These are phyloP conservation scores for Hafferia zeledoni DNA, from an alignment of 2,797 vertebrate species.

Conservation along the genomic window DNA sequence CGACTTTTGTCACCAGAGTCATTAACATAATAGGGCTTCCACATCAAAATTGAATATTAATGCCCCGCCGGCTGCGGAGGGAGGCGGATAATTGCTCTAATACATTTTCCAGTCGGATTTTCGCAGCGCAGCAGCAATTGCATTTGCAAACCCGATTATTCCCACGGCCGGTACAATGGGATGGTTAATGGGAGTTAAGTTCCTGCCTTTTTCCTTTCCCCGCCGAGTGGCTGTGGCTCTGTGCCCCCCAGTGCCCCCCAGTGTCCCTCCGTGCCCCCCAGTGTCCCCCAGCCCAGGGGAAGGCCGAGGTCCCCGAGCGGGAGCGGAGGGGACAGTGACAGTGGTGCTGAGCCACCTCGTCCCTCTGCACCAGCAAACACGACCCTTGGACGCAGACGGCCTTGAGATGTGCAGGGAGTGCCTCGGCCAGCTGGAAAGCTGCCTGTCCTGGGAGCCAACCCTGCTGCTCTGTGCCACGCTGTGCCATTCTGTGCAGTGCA, in stretches of 20 bases:
- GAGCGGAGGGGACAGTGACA: not conserved
- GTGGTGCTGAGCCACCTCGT: not conserved
- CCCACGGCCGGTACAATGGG: conserved; percentile 37
- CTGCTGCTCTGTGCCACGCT: not conserved
- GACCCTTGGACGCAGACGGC: not conserved
- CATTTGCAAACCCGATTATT: conserved; percentile 67
- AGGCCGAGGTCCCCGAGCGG: not conserved
- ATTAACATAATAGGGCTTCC: conserved; percentile 72
- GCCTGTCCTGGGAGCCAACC: not conserved
- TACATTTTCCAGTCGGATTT: conserved; percentile 74
- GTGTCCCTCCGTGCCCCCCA: too few species aligned
- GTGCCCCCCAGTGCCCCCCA: not conserved
- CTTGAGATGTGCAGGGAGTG: not conserved
- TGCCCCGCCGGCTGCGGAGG: conserved; percentile 57
- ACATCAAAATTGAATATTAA: conserved; percentile 74
- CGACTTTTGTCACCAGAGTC: conserved; percentile 68
- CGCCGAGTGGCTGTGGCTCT: not conserved
- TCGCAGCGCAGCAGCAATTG: conserved; percentile 41
- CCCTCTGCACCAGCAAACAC: not conserved
- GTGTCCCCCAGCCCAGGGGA: not conserved
- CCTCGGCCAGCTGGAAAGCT: not conserved
- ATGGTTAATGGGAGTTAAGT: conserved; percentile 25
- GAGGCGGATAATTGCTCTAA: conserved; percentile 70
- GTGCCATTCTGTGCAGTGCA: not conserved
- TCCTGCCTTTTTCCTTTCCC: not conserved